Conservation (phyloP, 1,140 invertebrate genomes). For the Leguminivora glycinivorella region DNA sequence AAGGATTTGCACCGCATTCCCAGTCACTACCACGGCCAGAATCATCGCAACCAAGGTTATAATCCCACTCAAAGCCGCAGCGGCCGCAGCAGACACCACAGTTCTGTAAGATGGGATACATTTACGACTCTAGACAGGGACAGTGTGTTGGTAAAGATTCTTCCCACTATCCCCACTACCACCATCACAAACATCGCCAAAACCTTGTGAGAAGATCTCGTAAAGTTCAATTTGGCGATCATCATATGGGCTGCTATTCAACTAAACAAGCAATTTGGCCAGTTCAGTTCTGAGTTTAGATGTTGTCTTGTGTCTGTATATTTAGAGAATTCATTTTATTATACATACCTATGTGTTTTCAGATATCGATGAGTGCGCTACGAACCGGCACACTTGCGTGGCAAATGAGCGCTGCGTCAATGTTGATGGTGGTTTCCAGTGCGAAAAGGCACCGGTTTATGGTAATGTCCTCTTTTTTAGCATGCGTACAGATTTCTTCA, state of each 20-base stretch:
- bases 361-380: conserved; percentile 85
- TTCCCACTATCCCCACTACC: no score
- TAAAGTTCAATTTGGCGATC: no score
- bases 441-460: conserved; percentile 34
- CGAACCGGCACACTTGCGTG: conserved; percentile 82
- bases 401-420: conserved; percentile 62
- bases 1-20: no score
- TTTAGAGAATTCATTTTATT: no score
- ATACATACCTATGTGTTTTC: conserved; percentile 31
- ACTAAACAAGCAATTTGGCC: no score
- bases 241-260: no score
- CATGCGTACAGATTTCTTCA: no score
- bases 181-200: no score
- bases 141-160: conserved; percentile 62
- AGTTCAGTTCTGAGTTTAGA: no score
- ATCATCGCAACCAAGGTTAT: no score
- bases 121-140: conserved; percentile 44
- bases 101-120: conserved; percentile 62
- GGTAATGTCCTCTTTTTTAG: conserved; percentile 33
- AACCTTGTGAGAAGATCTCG: no score
- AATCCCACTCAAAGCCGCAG: background rate
- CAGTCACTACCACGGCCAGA: background rate
- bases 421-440: conserved; percentile 60
- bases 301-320: no score
- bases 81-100: conserved; percentile 33